Base-by-base conservation (phyloP, 2,113 vertebrate genomes). In the Hylia prasina region DNA sequence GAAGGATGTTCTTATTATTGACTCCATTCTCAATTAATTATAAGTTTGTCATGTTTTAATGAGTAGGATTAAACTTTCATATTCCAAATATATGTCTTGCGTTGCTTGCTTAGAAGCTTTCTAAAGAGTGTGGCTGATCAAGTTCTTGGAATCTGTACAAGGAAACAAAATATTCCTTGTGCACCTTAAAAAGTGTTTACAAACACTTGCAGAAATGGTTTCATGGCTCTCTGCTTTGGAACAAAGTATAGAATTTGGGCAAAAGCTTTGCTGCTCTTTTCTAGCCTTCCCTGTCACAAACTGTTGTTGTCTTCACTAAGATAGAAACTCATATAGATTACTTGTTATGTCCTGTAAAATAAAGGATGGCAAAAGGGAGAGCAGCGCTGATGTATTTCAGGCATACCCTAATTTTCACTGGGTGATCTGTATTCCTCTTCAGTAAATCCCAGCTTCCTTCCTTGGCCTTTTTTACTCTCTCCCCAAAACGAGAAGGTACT, bases 21-120 rank as follows among this genome's bases (percentile, higher is more conserved):
- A 96, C 85, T 96, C 44, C 85, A 37, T 92, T 93, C 69, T 90
- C 94, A 96, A 85, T 96, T 96, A 96, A 85, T 95, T 94, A 87
- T 92, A 96, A 87, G 82, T 94, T 96, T 92, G 75, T 83, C 64
- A 33, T 83, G 72, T 94, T 96, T 96, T 90, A 96, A 93, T 96
- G 79, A 93, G 84, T 86, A 90, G 87, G 87, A 96, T 95, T 96
- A 86, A 94, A 96, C 51, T 96, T 96, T 86, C 90, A 47, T 95
- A 64, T 95, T 95, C 87, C 82, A 90, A 82, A 93, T 95, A 75
- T 65, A 64, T 70, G 39, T 75, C 77, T 89, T 15, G 2, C 2
- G 1, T 78, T 87, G 39, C 80, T 94, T 78, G 64, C 83, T 94
- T 91, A 73, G 80, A 83, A 70, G 42, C 23, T 90, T 94, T 73